These are phyloP conservation scores for Pycnonotus jocosus DNA, from an alignment of 2,113 vertebrate species.

Conservation along the genomic window DNA sequence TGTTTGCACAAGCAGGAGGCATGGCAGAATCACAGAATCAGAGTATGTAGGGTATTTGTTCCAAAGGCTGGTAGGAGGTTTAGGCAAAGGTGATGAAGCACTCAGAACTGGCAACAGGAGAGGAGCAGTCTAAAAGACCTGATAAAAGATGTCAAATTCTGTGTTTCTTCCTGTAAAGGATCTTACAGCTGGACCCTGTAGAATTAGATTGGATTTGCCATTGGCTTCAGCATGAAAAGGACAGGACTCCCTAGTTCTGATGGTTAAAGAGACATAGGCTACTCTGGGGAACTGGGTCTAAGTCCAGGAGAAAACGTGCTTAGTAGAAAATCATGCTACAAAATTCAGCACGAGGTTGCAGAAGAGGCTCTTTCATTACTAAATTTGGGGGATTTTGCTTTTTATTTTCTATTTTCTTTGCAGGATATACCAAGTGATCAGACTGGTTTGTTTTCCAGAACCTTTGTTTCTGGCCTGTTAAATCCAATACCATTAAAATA, in stretches of 20 bases:
- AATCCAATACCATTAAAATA: not conserved
- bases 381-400: not conserved
- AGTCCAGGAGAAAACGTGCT: not conserved
- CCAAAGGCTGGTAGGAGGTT: not conserved
- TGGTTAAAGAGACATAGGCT: not conserved
- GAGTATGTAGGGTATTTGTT: not conserved
- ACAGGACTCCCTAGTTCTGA: not conserved
- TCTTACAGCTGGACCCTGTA: not conserved
- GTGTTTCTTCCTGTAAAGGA: not conserved
- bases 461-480: not conserved
- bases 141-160: not conserved
- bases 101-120: not conserved
- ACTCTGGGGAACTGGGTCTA: not conserved
- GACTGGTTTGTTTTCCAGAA: not conserved
- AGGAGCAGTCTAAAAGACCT: not conserved
- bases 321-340: not conserved
- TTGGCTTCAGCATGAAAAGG: not conserved
- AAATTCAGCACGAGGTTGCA: not conserved
- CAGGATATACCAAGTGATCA: not conserved
- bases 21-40: no score
- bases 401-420: not conserved
- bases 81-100: rapidly evolving
- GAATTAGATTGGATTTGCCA: not conserved
- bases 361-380: not conserved
- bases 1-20: not conserved